Base-by-base conservation (phyloP, 2,888 invertebrate species). In the Zeuzera pyrina region DNA sequence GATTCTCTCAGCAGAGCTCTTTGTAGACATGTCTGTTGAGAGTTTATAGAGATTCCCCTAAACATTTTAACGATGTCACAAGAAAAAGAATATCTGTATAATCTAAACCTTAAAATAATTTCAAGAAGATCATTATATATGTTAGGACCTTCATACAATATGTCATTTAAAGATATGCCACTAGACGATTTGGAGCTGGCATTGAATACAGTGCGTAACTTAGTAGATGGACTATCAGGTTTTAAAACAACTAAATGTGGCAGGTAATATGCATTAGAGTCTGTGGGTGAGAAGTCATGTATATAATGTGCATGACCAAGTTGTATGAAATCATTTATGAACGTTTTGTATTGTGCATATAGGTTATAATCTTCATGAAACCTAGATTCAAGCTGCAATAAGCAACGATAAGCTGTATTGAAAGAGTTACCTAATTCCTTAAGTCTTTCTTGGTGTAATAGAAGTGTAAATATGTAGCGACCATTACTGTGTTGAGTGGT, bases 91-190 rank as follows among this genome's bases (percentile, higher is more conserved):
- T 29, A 39, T 30, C 37, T 34, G 33, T 36, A 35, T 2, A 33
- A 4, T 33, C 42, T 31, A 23, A 39, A 42, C n/a, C 39, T 30
- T n/a, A 42, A n/a, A 27, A 39, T 35, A 15, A 45, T 41, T 22
- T 42, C 38, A 11, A 39, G n/a, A 3, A 42, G 2, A 19, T 40
- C 40, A 27, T 34, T 35, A 15, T 39, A 40, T 10, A 43, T 37
- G 22, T 43, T 45, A 0, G 43, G 43, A 30, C 45, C 43, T 38
- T 43, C 41, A 33, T 28, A 24, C 8, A 46, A 13, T 12, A 36
- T 24, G 8, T 43, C 36, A 23, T 45, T 45, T 2, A 45, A 25
- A 1, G 43, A 40, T 1, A 38, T n/a, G 5, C 36, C 38, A 8
- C 34, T 33, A 3, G 35, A 34, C 6, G 38, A 16, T 13, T 36